These are phyloP conservation scores for Trachelipus rathkii DNA, from an alignment of 1,140 invertebrate genomes.

Conservation along the genomic window DNA sequence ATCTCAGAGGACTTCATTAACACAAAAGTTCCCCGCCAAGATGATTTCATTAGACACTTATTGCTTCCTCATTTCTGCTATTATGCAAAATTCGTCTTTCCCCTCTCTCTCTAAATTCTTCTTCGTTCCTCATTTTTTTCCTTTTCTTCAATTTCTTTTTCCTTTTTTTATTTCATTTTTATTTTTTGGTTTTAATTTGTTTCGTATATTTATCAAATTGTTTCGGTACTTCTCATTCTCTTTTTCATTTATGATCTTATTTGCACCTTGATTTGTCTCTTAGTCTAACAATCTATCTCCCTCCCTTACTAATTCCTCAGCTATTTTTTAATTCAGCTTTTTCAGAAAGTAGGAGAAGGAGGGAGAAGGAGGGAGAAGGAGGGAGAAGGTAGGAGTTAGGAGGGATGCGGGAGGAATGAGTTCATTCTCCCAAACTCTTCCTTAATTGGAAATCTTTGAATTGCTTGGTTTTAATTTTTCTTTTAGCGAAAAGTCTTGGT, in stretches of 20 bases:
- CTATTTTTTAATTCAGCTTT: no score
- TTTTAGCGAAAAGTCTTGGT: no score
- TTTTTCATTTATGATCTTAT: no score
- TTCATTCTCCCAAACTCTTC: background rate
- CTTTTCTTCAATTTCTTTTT: background rate
- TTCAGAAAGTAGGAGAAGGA: no score
- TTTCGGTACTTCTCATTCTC: no score
- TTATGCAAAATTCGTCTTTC: background rate
- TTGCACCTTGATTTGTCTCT: no score
- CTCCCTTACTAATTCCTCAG: no score
- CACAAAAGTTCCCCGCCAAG: constrained; percentile 7
- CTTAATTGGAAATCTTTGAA: constrained; percentile 6
- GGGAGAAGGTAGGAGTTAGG: no score
- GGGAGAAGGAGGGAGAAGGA: no score
- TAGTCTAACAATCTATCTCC: no score
- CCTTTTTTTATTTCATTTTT: background rate
- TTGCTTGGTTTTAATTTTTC: background rate
- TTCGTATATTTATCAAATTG: background rate
- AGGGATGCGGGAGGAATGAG: background rate
- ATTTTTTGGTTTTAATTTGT: background rate
- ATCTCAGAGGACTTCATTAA: background rate
- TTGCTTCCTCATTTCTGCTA: constrained; percentile 7
- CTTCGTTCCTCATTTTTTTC: background rate
- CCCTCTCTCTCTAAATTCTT: no score
- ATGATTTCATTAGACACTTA: constrained; percentile 13